Evolutionary conservation across 2,888 invertebrate species (phyloP), one percentile per base, ranked within the genome.

Genomic region (Galerucella nymphaeae): DNA sequence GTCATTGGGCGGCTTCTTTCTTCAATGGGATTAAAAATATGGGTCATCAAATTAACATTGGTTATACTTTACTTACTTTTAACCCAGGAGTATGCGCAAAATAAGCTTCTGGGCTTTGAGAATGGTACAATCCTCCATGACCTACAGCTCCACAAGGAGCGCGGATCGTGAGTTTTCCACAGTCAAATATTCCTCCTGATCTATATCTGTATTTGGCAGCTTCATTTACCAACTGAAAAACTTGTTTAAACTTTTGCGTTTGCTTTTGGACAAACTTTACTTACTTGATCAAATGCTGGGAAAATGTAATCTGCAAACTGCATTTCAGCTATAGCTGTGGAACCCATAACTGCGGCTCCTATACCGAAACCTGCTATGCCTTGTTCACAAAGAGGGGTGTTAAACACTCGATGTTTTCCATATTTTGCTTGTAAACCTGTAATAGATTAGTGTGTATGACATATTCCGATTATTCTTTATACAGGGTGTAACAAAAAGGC

Each of bases 291-390:
- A 87, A 99, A 99, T 1, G 99, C 99, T 3, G 99, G 99, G 85
- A 95, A 98, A 79, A 99, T 99, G 84, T 99, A 99, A 88, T 99
- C 99, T 0, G 98, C 98, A 87, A 99, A 99, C 87, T 99, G 99
- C 84, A 99, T 98, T 89, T 99, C 99, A 0, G 98, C 99, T 67
- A 99, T 96, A 0, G 98, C 97, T 0, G 97, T 99, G 0, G 95
- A 91, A 0, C 99, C 99, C 0, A 93, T 92, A 8, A 92, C 93
- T 0, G 99, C 97, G 13, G 95, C 89, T 0, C 98, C 98, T 67
- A 99, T 98, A 0, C 95, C 99, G 86, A 99, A 99, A 0, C 98
- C 99, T 0, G 94, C 97, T 76, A 99, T 99, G 14, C 98, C 98
- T 86, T 98, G 98, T 85, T 98, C 98, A 82, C 96, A 96, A 0